phyloP scores from a whole-genome alignment of 2,113 vertebrate genomes.

The Progne subis region DNA sequence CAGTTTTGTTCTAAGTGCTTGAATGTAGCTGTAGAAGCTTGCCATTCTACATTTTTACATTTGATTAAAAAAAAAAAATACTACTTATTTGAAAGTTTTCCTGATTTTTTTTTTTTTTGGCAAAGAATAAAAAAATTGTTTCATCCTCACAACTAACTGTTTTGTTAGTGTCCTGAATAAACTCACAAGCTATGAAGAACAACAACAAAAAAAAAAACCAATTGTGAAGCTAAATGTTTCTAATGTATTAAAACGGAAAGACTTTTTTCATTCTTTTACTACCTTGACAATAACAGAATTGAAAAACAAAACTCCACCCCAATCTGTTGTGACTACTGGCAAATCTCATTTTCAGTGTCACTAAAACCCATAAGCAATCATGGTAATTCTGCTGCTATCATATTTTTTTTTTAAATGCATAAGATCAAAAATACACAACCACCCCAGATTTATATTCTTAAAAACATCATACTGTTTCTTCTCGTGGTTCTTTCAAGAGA shows the following conservation, averaged over 20 bases:
- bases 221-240: neutral
- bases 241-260: slow-evolving; percentile 29
- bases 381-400: neutral
- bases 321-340: neutral
- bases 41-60: neutral
- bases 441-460: slow-evolving; percentile 2
- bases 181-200: neutral
- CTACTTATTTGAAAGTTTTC: neutral
- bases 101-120: neutral
- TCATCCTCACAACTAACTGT: neutral
- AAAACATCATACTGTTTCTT: slow-evolving; percentile 29
- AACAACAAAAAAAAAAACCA: neutral
- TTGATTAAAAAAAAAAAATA: neutral
- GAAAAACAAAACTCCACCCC: neutral
- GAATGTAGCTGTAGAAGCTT: neutral
- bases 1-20: neutral
- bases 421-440: slow-evolving; percentile 36
- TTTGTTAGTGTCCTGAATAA: slow-evolving; percentile 28
- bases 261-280: slow-evolving; percentile 29
- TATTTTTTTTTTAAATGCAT: slow-evolving; percentile 8
- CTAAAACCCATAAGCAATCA: neutral
- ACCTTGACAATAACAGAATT: slow-evolving; percentile 24
- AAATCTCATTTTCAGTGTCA: slow-evolving; percentile 41
- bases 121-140: neutral
- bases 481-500: slow-evolving; percentile 21